phyloP scores from a whole-genome alignment of 30 jellyfish, hydroid and myxozoan species.

The Pseudorhiza aurosa region DNA sequence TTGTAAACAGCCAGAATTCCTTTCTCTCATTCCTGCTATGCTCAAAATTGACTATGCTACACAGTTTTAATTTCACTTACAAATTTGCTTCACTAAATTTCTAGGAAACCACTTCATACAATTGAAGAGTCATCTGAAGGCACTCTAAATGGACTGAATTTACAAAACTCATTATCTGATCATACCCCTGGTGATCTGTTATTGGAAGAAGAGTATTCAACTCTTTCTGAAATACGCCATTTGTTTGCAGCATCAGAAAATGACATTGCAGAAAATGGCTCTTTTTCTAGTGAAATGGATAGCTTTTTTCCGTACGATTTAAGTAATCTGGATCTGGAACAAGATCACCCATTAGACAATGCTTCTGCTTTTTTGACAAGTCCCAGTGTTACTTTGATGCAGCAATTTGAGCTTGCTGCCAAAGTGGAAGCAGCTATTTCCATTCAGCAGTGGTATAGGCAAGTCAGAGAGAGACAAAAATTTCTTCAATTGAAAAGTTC shows the following conservation, averaged over 20 bases:
- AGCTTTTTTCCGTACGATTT: neutral
- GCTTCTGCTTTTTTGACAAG: neutral
- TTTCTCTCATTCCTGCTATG: no score
- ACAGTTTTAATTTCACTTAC: no score
- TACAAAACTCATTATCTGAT: neutral
- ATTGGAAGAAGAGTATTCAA: constrained; percentile 12
- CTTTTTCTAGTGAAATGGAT: neutral
- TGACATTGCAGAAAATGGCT: neutral
- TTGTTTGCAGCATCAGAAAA: constrained; percentile 10
- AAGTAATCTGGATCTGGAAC: neutral
- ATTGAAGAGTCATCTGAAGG: constrained; percentile 58
- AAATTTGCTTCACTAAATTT: no score
- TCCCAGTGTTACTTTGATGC: constrained; percentile 64
- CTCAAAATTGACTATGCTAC: no score
- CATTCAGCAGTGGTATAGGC: constrained; percentile 57
- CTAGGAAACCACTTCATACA: constrained; percentile 74
- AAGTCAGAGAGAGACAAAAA: constrained; percentile 30
- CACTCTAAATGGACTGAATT: constrained; percentile 27
- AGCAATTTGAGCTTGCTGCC: constrained; percentile 71
- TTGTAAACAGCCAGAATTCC: no score
- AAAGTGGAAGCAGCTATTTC: constrained; percentile 61
- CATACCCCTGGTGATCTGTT: neutral
- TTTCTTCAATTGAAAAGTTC: constrained; percentile 19
- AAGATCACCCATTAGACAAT: neutral
- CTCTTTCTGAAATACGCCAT: constrained; percentile 8